A percentile compares a stretch with the other conserved stretches of the same genome.
phyloP scores from a whole-genome alignment of 1,140 invertebrate species.

The Neotoxoptera formosana region DNA sequence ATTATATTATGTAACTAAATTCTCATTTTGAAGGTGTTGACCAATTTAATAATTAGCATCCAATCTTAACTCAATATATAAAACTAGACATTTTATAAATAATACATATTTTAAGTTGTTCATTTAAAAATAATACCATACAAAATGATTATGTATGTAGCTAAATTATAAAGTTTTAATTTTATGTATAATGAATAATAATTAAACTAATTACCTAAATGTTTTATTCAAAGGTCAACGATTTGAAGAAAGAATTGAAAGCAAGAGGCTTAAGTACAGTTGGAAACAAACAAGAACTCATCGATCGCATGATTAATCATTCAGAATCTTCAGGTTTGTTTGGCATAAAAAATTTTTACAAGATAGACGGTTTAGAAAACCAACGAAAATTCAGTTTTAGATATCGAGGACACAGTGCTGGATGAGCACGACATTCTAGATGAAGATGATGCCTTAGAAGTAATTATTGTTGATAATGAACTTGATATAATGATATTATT shows the following conservation, averaged over 20 bases:
- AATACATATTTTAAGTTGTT: background rate
- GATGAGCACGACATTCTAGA: conserved; percentile 52
- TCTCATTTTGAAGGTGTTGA: background rate
- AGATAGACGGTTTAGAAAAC: conserved; percentile 37
- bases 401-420: conserved; percentile 49
- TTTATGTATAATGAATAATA: background rate
- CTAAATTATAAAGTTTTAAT: background rate
- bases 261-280: conserved; percentile 74
- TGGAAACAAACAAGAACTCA: conserved; percentile 82
- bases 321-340: conserved; percentile 56
- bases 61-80: background rate
- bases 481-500: background rate
- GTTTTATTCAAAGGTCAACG: conserved; percentile 69
- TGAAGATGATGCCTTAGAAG: conserved; percentile 51
- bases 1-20: too few species aligned
- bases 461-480: conserved; percentile 6
- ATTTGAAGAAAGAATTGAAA: conserved; percentile 82
- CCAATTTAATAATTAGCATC: background rate
- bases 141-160: background rate
- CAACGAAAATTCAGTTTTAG: conserved; percentile 52
- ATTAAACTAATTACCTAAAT: background rate
- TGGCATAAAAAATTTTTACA: conserved; percentile 29
- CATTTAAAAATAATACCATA: too few species aligned
- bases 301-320: conserved; percentile 62
- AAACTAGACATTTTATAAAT: background rate